Percentiles rank a stretch among this genome's conserved stretches.
These are phyloP conservation scores for Scolopax mira DNA, from an alignment of 2,113 vertebrate species.

Conservation along the genomic window DNA sequence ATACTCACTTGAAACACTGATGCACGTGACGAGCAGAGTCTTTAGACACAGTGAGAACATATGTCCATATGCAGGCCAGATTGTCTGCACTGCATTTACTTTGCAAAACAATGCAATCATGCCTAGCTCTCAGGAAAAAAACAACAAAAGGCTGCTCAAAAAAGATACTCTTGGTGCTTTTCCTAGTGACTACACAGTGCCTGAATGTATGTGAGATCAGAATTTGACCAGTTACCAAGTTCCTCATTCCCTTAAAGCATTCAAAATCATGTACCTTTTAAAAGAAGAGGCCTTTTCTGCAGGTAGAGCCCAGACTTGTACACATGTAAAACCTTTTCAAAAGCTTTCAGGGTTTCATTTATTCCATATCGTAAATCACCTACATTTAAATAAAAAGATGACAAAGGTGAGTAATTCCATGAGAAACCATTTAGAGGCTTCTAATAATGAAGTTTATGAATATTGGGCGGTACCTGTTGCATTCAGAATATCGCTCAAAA, in stretches of 20 bases:
- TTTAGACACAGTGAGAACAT: background rate
- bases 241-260: background rate
- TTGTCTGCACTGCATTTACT: background rate
- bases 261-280: conserved; percentile 75
- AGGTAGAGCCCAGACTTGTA: conserved; percentile 89
- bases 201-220: background rate
- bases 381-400: conserved; percentile 52
- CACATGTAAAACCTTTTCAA: conserved; percentile 84
- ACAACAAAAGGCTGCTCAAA: background rate
- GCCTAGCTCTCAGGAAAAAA: background rate
- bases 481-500: conserved; percentile 86
- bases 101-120: background rate
- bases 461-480: conserved; percentile 80
- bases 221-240: background rate
- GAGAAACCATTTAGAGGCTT: background rate
- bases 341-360: conserved; percentile 83
- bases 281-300: conserved; percentile 73
- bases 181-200: background rate
- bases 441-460: background rate
- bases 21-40: background rate
- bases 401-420: background rate
- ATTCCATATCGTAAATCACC: conserved; percentile 83
- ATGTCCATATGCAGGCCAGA: background rate
- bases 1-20: background rate
- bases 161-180: background rate